Evolutionary conservation across 2,797 vertebrate species (phyloP).

Genomic region (Hephaestus fuliginosus): DNA sequence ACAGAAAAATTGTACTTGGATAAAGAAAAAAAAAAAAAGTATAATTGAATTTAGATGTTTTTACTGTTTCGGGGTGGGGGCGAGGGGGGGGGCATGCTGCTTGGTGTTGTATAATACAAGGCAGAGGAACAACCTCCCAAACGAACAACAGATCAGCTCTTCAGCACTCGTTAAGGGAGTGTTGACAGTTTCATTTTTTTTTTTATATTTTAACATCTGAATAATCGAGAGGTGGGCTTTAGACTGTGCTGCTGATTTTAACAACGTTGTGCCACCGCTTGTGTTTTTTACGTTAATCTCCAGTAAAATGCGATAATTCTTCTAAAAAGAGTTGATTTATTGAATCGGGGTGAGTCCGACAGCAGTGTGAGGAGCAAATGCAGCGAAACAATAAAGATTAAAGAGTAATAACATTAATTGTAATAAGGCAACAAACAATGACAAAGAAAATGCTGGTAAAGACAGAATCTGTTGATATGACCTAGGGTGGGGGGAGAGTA

Average conservation of each 20-base stretch:
- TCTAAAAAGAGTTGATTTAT: slow-evolving; percentile 67
- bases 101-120: slow-evolving; percentile 71
- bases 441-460: slow-evolving; percentile 79
- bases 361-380: slow-evolving; percentile 72
- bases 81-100: slow-evolving; percentile 62
- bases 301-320: slow-evolving; percentile 52
- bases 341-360: slow-evolving; percentile 51
- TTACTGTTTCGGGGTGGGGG: slow-evolving; percentile 17
- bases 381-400: slow-evolving; percentile 69
- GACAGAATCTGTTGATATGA: slow-evolving; percentile 77
- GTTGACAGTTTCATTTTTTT: slow-evolving; percentile 30
- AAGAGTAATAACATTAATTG: slow-evolving; percentile 73
- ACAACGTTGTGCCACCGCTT: slow-evolving; percentile 15
- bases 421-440: slow-evolving; percentile 85
- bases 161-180: slow-evolving; percentile 52
- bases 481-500: slow-evolving; percentile 1
- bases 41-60: slow-evolving; percentile 52
- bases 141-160: slow-evolving; percentile 54
- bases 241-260: slow-evolving; percentile 52
- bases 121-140: slow-evolving; percentile 50
- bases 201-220: background rate
- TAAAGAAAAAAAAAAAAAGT: slow-evolving; percentile 20
- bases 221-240: slow-evolving; percentile 19
- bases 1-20: slow-evolving; percentile 68
- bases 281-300: slow-evolving; percentile 23